These are phyloP conservation scores for Xyrauchen texanus DNA, from an alignment of 2,113 vertebrate genomes.

Conservation along the genomic window DNA sequence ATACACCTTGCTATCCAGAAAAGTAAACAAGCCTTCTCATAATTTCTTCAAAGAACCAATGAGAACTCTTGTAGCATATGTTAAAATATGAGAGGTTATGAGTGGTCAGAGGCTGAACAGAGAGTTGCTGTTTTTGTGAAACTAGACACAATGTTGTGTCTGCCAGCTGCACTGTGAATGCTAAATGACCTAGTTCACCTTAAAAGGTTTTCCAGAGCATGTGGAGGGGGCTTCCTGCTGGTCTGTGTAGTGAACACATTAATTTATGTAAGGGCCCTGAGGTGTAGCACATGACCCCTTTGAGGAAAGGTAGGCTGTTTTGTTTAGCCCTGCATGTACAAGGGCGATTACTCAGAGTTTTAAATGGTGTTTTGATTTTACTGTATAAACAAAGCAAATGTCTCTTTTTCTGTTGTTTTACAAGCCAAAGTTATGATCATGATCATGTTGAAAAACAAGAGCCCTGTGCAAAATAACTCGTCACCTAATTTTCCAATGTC, in stretches of 20 bases:
- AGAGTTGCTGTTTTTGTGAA: too few species aligned
- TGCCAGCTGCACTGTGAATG: background rate
- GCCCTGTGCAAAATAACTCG: background rate
- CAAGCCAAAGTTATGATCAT: background rate
- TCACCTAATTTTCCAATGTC: conserved; percentile 8
- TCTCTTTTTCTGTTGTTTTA: background rate
- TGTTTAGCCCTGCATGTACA: conserved; percentile 21
- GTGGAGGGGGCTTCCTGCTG: conserved; percentile 22
- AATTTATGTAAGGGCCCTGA: conserved; percentile 28
- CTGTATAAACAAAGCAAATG: background rate
- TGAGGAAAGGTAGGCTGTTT: conserved; percentile 21
- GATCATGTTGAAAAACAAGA: background rate
- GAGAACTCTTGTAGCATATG: background rate
- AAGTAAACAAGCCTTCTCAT: background rate
- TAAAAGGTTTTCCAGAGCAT: conserved; percentile 25
- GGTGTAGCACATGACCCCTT: conserved; percentile 9
- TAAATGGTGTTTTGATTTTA: background rate
- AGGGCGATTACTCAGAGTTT: background rate
- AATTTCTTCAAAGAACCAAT: background rate
- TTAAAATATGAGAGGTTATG: background rate
- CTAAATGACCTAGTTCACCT: conserved; percentile 21
- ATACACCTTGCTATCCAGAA: background rate
- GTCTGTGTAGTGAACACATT: conserved; percentile 4
- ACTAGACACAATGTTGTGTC: background rate
- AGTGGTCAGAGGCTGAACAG: background rate